These are phyloP conservation scores for Synchiropus splendidus DNA, from an alignment of 2,113 vertebrate genomes.

Conservation along the genomic window DNA sequence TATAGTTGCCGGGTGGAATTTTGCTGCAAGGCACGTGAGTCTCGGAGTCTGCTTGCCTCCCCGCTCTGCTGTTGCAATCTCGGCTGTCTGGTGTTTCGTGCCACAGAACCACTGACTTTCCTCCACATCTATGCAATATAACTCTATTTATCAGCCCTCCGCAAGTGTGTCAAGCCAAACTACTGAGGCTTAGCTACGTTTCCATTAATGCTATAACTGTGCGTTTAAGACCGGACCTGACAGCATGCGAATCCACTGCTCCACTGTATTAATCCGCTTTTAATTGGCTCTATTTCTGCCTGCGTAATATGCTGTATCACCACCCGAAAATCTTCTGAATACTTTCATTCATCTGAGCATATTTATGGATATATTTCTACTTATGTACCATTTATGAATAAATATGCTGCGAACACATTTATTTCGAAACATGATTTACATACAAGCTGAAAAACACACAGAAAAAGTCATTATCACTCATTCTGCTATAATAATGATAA, in stretches of 20 bases:
- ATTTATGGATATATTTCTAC: not conserved
- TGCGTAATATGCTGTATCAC: conserved; percentile 9
- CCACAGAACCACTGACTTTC: conserved; percentile 35
- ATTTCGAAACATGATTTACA: no score
- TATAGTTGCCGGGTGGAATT: conserved; percentile 81
- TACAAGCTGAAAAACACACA: no score
- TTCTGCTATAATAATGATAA: no score
- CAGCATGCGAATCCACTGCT: conserved; percentile 3
- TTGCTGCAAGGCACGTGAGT: conserved; percentile 79
- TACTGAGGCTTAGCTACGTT: conserved; percentile 35
- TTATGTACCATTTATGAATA: no score
- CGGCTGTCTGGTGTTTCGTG: conserved; percentile 60
- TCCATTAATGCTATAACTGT: conserved; percentile 15
- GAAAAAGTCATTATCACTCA: no score
- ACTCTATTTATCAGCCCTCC: no score
- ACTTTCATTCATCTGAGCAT: no score
- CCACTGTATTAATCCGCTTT: conserved; percentile 8
- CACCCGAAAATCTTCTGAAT: not conserved
- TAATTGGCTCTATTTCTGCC: conserved; percentile 3
- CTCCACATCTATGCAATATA: no score
- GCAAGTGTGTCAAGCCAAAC: no score
- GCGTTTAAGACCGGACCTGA: not conserved
- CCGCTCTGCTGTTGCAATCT: conserved; percentile 61
- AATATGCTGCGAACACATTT: no score
- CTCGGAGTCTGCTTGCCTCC: conserved; percentile 66